These are phyloP conservation scores for Phaethornis superciliosus DNA, from an alignment of 2,113 vertebrate genomes.

Conservation along the genomic window DNA sequence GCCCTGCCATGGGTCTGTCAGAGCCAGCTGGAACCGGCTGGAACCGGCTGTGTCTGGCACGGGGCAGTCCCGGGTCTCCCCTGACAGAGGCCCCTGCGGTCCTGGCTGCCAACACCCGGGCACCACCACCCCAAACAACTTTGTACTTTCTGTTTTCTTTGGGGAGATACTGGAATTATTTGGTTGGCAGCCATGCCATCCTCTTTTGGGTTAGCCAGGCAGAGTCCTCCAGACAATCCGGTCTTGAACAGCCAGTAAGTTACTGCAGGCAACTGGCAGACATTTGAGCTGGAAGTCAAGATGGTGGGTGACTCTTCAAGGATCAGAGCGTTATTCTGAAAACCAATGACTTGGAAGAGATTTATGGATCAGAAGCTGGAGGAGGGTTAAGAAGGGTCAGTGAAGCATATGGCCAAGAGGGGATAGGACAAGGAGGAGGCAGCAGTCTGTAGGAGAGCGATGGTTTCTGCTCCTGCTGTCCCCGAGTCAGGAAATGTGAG, in stretches of 20 bases:
- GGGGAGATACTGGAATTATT: background rate
- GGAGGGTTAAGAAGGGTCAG: background rate
- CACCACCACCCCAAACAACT: background rate
- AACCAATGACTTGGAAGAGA: background rate
- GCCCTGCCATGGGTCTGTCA: fast-evolving
- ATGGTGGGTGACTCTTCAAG: background rate
- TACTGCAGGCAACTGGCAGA: background rate
- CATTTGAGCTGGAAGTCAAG: background rate
- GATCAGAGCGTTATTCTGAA: background rate
- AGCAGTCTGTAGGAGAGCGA: background rate
- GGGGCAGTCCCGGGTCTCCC: background rate
- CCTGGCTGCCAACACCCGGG: background rate
- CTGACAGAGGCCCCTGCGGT: background rate
- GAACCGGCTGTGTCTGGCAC: background rate
- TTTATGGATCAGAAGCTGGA: background rate
- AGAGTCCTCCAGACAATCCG: background rate
- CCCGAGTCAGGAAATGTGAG: fast-evolving
- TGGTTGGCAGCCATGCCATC: background rate
- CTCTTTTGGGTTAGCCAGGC: background rate
- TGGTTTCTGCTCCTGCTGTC: background rate
- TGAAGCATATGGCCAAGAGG: background rate
- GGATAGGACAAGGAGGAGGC: background rate
- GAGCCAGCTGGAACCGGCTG: background rate
- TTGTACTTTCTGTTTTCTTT: background rate
- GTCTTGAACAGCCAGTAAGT: background rate